A percentile compares a stretch with the other conserved stretches of the same genome.
Conservation (phyloP, 2,888 invertebrate species). For the Fissipunctia ypsillon region DNA sequence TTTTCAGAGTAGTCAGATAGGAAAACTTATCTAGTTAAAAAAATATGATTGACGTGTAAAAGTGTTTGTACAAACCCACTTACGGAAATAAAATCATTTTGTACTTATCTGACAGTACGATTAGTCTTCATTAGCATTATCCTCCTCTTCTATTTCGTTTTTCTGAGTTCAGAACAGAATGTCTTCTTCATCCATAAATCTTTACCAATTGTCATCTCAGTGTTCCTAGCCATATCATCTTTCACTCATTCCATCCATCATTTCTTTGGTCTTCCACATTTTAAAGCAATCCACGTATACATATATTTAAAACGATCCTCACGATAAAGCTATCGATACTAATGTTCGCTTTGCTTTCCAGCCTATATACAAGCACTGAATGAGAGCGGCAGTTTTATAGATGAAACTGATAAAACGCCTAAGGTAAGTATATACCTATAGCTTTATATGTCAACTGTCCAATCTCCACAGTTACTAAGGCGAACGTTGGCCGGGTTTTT, state of each 20-base stretch:
- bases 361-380: constrained; percentile 88
- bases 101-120: neutral
- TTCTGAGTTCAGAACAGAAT: no score
- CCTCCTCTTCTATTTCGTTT: neutral
- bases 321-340: neutral
- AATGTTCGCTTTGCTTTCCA: constrained; percentile 65
- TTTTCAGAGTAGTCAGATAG: no score
- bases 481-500: neutral
- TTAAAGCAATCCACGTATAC: neutral
- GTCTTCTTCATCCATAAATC: neutral
- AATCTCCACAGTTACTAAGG: no score
- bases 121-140: neutral
- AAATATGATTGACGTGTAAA: no score
- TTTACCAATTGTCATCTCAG: neutral
- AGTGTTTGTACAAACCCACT: no score
- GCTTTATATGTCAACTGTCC: neutral
- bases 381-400: constrained; percentile 89
- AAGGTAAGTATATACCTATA: constrained; percentile 89
- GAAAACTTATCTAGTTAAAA: no score
- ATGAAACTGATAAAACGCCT: constrained; percentile 90
- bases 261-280: neutral
- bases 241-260: neutral
- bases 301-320: neutral
- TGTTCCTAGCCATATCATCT: neutral
- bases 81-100: no score